These are phyloP conservation scores for Sebastes vulpes DNA, from an alignment of 2,797 vertebrate species.

Conservation along the genomic window DNA sequence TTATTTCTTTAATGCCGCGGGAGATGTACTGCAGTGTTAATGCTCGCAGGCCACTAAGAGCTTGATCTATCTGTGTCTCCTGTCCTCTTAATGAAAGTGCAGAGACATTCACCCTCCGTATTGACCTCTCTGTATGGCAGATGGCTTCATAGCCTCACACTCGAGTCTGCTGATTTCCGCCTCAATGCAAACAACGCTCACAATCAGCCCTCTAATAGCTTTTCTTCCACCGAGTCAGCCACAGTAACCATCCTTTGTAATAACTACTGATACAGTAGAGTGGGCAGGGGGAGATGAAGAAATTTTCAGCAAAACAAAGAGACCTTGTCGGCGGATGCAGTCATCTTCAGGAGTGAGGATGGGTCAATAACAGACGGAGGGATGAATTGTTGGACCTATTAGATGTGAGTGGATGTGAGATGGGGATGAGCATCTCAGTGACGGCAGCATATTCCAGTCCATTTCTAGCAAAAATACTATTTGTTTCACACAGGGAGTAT, in stretches of 20 bases:
- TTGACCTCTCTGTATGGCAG: conserved; percentile 55
- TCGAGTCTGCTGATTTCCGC: conserved; percentile 33
- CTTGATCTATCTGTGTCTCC: conserved; percentile 20
- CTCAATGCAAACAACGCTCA: conserved; percentile 77
- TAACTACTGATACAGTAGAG: conserved; percentile 73
- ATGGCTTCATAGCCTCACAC: conserved; percentile 49
- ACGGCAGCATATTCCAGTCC: conserved; percentile 42
- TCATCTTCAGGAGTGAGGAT: conserved; percentile 42
- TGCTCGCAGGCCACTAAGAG: conserved; percentile 30
- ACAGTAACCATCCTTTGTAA: conserved; percentile 64
- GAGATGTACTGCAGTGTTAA: conserved; percentile 27
- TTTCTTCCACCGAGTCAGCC: conserved; percentile 56
- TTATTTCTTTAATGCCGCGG: neutral
- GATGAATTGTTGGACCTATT: conserved; percentile 57
- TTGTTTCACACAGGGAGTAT: conserved; percentile 55
- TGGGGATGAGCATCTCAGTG: conserved; percentile 32
- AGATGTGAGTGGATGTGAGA: conserved; percentile 47
- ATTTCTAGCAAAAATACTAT: conserved; percentile 45
- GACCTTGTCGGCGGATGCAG: conserved; percentile 38
- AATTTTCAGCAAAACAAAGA: conserved; percentile 56
- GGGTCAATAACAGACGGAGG: conserved; percentile 70
- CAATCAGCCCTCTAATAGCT: conserved; percentile 74
- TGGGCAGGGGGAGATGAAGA: conserved; percentile 64
- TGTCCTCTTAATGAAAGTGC: conserved; percentile 45
- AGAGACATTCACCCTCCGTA: conserved; percentile 40